Base-by-base conservation (phyloP, 2,888 invertebrate genomes). In the Machimus atricapillus region DNA sequence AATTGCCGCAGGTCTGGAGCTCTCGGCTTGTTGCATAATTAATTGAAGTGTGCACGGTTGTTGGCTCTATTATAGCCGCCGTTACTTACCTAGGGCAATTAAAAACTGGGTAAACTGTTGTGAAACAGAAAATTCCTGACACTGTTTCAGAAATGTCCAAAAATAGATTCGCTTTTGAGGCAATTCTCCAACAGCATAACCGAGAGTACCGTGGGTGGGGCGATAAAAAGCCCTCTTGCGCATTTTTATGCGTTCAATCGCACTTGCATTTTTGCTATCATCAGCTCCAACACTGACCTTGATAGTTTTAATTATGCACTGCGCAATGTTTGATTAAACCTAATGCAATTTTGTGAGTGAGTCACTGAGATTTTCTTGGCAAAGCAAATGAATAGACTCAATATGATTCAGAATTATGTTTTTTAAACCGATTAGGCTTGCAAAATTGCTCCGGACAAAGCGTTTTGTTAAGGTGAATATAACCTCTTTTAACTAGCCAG, bases 41-140 rank as follows among this genome's bases (percentile, higher is more conserved):
- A 66, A 66, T 66, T 66, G 27, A 66, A 66, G 66, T 66, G 66
- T 66, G 66, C 27, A 66, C 27, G 27, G 19, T 12, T 23, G 27
- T 9, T 66, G 19, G 27, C 27, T 23, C 23, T 27, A 19, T 19
- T 19, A 66, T 27, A 58, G 23, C 27, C 66, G 19, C 12, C 23
- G 66, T 66, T 27, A 66, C 66, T 66, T 66, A 40, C 78, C 78
- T 78, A 78, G 78, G 46, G 78, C 78, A 78, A 78, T 37, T 78
- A 37, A 78, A 78, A 78, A 78, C 40, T 40, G 16, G 43, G 78
- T 78, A 78, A 78, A 78, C 9, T n/a, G 34, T 37, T 78, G 78
- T 19, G 40, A 40, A 23, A 78, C 37, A 40, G 23, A 78, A 46
- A 78, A 78, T 43, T 78, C 78, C 43, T 46, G 23, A 43, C 37